Evolutionary conservation across 2,113 vertebrate species (phyloP).

Genomic region (Ornithorhynchus anatinus): DNA sequence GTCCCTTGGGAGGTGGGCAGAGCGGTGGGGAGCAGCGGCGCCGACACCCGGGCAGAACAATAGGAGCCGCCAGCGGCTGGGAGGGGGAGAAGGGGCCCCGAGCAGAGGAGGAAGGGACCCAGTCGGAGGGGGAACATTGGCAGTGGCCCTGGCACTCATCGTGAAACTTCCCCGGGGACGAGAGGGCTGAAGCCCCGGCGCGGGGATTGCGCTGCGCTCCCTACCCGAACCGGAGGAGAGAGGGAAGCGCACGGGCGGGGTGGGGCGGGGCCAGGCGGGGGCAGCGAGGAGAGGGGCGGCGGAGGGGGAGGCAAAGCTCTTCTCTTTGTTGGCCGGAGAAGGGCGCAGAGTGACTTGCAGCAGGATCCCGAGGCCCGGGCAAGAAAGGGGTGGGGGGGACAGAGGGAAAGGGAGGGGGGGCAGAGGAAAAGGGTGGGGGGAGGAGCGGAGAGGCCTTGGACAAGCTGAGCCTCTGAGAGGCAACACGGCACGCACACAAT

Average conservation of each 20-base stretch:
- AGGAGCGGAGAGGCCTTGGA: too few species aligned
- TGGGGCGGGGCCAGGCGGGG: background rate
- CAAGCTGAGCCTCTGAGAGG: too few species aligned
- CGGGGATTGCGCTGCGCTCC: background rate
- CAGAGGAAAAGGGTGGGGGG: too few species aligned
- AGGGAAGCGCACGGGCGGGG: background rate
- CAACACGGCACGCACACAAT: too few species aligned
- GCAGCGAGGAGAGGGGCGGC: conserved; percentile 17
- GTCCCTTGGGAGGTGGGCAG: background rate
- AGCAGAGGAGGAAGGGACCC: background rate
- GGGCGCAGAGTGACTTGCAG: conserved; percentile 6
- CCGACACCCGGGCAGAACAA: background rate
- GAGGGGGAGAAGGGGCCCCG: background rate
- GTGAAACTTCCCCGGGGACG: background rate
- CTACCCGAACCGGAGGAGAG: background rate
- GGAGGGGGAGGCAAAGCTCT: background rate
- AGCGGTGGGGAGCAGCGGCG: background rate
- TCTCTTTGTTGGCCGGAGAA: background rate
- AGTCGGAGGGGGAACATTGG: background rate
- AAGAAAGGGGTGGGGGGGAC: too few species aligned
- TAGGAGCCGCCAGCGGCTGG: background rate
- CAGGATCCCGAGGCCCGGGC: background rate
- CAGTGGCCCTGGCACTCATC: background rate
- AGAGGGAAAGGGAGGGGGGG: too few species aligned
- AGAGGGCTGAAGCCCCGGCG: background rate